Conservation (phyloP, 2,888 invertebrate species). For the Sipha maydis region DNA sequence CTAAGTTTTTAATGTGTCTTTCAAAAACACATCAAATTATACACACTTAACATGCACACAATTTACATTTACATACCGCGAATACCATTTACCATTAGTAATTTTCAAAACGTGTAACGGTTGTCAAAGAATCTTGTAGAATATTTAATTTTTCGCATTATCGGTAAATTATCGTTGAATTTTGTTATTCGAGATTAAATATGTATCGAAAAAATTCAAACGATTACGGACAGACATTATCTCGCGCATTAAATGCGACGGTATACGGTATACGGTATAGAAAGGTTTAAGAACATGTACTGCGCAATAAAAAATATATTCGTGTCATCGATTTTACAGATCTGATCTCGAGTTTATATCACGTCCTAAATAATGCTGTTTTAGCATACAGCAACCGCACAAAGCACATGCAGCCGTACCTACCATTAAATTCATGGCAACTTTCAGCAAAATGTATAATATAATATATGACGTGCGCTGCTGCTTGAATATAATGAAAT, state of each 20-base stretch:
- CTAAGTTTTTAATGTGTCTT: too few species aligned
- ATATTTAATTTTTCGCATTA: background rate
- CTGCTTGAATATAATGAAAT: slow-evolving; percentile 24
- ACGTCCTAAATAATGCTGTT: background rate
- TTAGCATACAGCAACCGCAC: background rate
- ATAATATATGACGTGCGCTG: background rate
- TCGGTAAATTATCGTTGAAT: background rate
- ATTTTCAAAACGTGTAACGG: background rate
- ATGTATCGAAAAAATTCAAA: background rate
- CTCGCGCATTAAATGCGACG: too few species aligned
- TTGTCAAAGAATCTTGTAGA: background rate
- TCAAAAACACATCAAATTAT: too few species aligned
- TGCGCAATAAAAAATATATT: background rate
- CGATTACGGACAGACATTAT: background rate
- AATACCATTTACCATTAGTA: too few species aligned
- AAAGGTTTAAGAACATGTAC: too few species aligned
- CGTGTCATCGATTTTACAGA: background rate
- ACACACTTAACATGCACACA: too few species aligned
- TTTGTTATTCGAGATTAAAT: background rate
- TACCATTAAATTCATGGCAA: background rate
- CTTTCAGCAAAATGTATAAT: background rate
- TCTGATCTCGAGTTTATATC: background rate
- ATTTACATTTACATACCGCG: too few species aligned
- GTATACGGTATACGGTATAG: too few species aligned
- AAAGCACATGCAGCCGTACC: background rate